Conservation (phyloP, 1,140 invertebrate genomes). For the Heterodera schachtii region DNA sequence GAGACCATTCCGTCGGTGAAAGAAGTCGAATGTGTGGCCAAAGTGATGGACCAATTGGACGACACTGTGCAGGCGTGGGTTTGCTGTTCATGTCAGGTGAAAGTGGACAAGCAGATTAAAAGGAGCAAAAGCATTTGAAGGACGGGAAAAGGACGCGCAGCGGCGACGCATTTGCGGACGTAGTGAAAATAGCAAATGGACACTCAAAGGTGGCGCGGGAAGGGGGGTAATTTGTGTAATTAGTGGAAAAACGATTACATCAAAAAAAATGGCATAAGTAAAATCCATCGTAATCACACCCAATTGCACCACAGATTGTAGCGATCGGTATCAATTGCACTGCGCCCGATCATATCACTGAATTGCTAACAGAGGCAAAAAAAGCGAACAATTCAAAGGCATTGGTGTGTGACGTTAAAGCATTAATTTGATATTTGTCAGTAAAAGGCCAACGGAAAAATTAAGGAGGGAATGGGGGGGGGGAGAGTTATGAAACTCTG, state of each 20-base stretch:
- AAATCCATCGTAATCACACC: no score
- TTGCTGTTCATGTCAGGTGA: conserved; percentile 50
- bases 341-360: conserved; percentile 71
- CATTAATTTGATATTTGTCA: neutral
- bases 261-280: no score
- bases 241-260: no score
- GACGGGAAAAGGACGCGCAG: conserved; percentile 38
- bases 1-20: conserved; percentile 84
- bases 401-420: neutral
- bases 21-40: conserved; percentile 80
- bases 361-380: conserved; percentile 70
- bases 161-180: conserved; percentile 43
- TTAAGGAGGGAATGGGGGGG: no score
- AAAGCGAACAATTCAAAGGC: conserved; percentile 56
- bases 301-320: conserved; percentile 70
- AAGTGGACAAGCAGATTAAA: neutral
- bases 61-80: conserved; percentile 68
- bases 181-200: conserved; percentile 31
- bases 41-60: conserved; percentile 77
- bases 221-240: no score
- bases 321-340: conserved; percentile 86
- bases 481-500: no score
- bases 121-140: conserved; percentile 34
- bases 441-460: neutral
- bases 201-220: conserved; percentile 68